phyloP scores from a whole-genome alignment of 2,888 invertebrate species.

The Drosophila parthenogenetica region DNA sequence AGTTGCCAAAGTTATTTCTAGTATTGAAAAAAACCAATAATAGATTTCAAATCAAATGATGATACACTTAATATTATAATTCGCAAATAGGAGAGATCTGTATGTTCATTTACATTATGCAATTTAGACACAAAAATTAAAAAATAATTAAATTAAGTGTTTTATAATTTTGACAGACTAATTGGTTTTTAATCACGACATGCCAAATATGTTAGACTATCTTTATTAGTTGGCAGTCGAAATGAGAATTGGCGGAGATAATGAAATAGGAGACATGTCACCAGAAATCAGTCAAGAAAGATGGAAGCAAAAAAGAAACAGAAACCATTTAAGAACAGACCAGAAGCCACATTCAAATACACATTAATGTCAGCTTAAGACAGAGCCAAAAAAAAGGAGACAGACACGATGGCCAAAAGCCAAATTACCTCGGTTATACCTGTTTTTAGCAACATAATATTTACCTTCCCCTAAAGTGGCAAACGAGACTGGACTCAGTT shows the following conservation, averaged over 20 bases:
- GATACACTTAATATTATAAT: no score
- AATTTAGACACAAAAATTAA: no score
- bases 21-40: no score
- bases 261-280: slow-evolving; percentile 51
- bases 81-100: no score
- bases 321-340: slow-evolving; percentile 59
- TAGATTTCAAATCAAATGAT: no score
- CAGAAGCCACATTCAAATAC: slow-evolving; percentile 76
- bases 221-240: slow-evolving; percentile 48
- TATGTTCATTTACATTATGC: no score
- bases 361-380: slow-evolving; percentile 76
- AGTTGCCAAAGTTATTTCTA: no score
- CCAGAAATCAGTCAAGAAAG: slow-evolving; percentile 26
- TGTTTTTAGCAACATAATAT: background rate
- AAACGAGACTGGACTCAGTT: slow-evolving; percentile 17
- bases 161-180: slow-evolving; percentile 39
- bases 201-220: slow-evolving; percentile 51
- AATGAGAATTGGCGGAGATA: slow-evolving; percentile 8
- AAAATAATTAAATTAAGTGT: background rate
- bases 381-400: background rate
- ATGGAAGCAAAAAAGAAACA: slow-evolving; percentile 32
- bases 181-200: slow-evolving; percentile 51
- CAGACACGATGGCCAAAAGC: slow-evolving; percentile 19
- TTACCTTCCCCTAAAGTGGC: slow-evolving; percentile 10
- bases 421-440: slow-evolving; percentile 19